Evolutionary conservation across 2,888 invertebrate species (phyloP).

Genomic region (Electrophaes corylata): DNA sequence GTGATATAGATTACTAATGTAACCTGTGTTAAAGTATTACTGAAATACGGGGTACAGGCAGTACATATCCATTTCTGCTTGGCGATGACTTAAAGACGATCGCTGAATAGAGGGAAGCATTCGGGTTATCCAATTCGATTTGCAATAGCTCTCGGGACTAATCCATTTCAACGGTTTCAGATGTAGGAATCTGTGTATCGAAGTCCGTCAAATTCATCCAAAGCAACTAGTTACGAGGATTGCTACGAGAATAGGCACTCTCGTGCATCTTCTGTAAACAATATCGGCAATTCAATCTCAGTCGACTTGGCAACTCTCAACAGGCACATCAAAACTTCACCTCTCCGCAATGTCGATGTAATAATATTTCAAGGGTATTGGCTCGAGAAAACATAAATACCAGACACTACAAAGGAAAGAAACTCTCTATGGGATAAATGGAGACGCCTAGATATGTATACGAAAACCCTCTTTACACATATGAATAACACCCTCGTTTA

Average conservation of each 20-base stretch:
- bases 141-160: constrained; percentile 54
- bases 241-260: constrained; percentile 50
- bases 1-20: no score
- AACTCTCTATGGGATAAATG: constrained; percentile 46
- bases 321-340: constrained; percentile 30
- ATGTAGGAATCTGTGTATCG: constrained; percentile 55
- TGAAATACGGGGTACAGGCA: not conserved
- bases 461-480: constrained; percentile 62
- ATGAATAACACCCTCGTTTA: constrained; percentile 71
- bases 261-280: constrained; percentile 49
- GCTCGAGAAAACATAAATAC: constrained; percentile 36
- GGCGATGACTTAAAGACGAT: constrained; percentile 40
- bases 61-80: constrained; percentile 1
- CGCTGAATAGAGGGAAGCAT: constrained; percentile 42
- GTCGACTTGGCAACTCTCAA: constrained; percentile 38
- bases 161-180: constrained; percentile 56
- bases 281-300: constrained; percentile 42
- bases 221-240: constrained; percentile 45
- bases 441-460: constrained; percentile 51
- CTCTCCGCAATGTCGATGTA: constrained; percentile 29
- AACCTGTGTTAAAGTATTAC: no score
- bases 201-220: constrained; percentile 52
- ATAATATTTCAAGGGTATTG: constrained; percentile 30
- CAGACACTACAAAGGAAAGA: constrained; percentile 43
- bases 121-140: constrained; percentile 48